These are phyloP conservation scores for Heliconius eleuchia DNA, from an alignment of 1,140 invertebrate genomes.

Conservation along the genomic window DNA sequence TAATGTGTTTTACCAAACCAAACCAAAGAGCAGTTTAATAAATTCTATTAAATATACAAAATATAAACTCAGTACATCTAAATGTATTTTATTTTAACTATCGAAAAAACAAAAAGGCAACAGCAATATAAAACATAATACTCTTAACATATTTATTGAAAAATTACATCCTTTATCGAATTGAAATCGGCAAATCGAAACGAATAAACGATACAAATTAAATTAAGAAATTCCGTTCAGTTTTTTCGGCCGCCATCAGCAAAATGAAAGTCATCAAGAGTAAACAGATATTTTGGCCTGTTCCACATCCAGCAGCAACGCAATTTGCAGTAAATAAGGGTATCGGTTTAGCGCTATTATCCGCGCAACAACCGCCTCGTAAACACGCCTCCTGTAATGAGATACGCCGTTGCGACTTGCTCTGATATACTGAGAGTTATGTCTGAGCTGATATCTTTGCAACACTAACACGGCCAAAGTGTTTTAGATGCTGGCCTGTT, in stretches of 20 bases:
- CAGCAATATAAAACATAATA: background rate
- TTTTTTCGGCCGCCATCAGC: slow-evolving; percentile 16
- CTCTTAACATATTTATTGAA: background rate
- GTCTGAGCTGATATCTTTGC: background rate
- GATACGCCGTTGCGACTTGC: slow-evolving; percentile 29
- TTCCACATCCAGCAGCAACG: slow-evolving; percentile 36
- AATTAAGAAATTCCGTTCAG: background rate
- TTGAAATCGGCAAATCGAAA: background rate
- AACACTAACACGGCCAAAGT: background rate
- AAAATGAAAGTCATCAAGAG: slow-evolving; percentile 23
- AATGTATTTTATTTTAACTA: too few species aligned
- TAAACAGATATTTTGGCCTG: slow-evolving; percentile 30
- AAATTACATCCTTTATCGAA: background rate
- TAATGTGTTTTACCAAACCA: too few species aligned
- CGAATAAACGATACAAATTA: slow-evolving; percentile 9
- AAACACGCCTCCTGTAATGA: slow-evolving; percentile 38
- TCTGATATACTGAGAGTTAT: slow-evolving; percentile 21
- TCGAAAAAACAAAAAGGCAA: background rate
- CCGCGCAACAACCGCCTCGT: slow-evolving; percentile 35
- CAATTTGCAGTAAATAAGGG: slow-evolving; percentile 74
- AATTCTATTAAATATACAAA: too few species aligned
- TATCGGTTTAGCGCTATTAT: slow-evolving; percentile 71
- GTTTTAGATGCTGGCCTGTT: background rate
- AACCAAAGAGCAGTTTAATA: too few species aligned
- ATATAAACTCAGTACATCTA: too few species aligned